A percentile compares a stretch with the other conserved stretches of the same genome.
Conservation (phyloP, 1,140 invertebrate species). For the Drosophila kurseongensis region DNA sequence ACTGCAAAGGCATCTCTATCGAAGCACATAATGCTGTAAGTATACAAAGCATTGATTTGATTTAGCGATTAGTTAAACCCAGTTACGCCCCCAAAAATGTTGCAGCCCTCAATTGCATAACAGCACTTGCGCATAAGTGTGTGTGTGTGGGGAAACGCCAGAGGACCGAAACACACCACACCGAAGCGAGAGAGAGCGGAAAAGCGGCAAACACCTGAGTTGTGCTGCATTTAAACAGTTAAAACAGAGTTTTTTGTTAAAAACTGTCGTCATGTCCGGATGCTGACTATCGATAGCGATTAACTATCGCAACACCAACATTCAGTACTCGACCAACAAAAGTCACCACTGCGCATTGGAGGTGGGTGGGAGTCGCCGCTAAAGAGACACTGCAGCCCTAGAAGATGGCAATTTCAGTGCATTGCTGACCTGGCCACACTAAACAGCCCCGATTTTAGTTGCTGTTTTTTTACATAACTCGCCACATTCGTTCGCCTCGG, state of each 20-base stretch:
- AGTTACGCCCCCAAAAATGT: conserved; percentile 28
- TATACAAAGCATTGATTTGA: conserved; percentile 3
- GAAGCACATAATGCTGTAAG: conserved; percentile 69
- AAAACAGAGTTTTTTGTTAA: conserved; percentile 22
- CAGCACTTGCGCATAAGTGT: conserved; percentile 77
- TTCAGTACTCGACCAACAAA: conserved; percentile 69
- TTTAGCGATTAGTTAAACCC: not conserved
- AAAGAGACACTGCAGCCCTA: conserved; percentile 2
- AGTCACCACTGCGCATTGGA: not conserved
- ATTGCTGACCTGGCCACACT: conserved; percentile 10
- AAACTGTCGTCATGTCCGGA: conserved; percentile 27
- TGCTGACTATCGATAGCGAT: conserved; percentile 44
- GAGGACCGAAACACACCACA: conserved; percentile 70
- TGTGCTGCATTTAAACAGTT: conserved; percentile 3
- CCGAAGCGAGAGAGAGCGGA: conserved; percentile 5
- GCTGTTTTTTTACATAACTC: conserved; percentile 50
- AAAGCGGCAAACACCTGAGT: not conserved
- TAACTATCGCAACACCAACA: conserved; percentile 14
- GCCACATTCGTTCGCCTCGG: conserved; percentile 81
- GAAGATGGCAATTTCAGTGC: not conserved
- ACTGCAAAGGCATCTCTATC: conserved; percentile 39
- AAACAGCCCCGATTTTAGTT: conserved; percentile 8
- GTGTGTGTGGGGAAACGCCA: conserved; percentile 69
- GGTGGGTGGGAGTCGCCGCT: not conserved
- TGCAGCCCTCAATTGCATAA: conserved; percentile 82